These are phyloP conservation scores for Lamprologus sp. DNA, from an alignment of 2,113 vertebrate genomes.

Conservation along the genomic window DNA sequence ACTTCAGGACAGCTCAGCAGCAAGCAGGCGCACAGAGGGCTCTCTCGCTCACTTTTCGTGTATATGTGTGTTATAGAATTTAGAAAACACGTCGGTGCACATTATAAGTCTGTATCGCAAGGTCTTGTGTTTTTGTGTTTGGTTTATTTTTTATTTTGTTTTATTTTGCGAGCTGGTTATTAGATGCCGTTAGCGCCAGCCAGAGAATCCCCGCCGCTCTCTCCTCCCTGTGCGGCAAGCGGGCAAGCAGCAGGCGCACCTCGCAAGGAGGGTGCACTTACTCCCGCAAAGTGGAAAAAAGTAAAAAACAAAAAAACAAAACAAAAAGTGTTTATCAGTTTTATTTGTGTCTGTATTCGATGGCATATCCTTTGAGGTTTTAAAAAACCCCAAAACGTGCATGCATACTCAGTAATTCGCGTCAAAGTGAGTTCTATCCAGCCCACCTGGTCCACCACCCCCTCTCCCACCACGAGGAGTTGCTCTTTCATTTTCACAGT, in stretches of 20 bases:
- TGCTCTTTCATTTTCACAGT: background rate
- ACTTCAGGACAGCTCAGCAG: fast-evolving
- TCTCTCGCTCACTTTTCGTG: background rate
- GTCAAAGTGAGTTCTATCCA: background rate
- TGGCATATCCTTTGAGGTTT: fast-evolving
- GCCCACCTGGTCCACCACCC: fast-evolving
- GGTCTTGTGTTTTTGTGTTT: background rate
- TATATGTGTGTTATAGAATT: background rate
- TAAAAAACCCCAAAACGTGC: fast-evolving
- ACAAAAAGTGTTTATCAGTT: background rate
- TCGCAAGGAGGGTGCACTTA: background rate
- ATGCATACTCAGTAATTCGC: background rate
- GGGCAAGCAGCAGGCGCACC: background rate
- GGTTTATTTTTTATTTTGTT: background rate
- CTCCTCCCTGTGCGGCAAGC: background rate
- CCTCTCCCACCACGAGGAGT: background rate
- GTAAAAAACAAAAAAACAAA: background rate
- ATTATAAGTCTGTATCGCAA: background rate
- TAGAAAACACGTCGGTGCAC: background rate
- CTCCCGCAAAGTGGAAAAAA: background rate
- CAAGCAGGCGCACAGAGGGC: background rate
- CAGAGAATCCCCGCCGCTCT: background rate
- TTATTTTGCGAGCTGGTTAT: background rate
- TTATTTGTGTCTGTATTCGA: background rate
- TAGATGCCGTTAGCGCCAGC: background rate